phyloP scores from a whole-genome alignment of 2,797 vertebrate genomes.

The Carcharodon carcharias region DNA sequence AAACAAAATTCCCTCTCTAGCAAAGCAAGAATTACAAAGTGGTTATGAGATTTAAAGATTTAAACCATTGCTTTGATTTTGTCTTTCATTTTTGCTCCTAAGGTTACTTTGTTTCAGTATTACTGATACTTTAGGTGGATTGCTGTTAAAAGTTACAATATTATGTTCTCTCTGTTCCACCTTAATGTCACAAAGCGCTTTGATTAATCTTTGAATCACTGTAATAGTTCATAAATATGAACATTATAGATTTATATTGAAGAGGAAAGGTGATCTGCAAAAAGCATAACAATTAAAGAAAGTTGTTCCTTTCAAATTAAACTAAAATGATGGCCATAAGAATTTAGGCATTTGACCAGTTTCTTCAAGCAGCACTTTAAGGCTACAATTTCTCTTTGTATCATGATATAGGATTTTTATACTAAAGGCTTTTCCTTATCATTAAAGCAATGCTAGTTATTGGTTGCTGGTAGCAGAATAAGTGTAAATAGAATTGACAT shows the following conservation, averaged over 20 bases:
- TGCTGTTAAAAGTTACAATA: not conserved
- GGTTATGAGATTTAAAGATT: not conserved
- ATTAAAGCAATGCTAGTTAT: constrained; percentile 65
- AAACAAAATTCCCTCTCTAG: not conserved
- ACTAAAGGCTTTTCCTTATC: constrained; percentile 68
- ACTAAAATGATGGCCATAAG: not conserved
- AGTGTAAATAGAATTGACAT: constrained; percentile 73
- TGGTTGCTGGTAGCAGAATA: constrained; percentile 63
- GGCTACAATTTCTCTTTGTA: not conserved
- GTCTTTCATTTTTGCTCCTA: not conserved
- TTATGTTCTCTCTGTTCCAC: not conserved
- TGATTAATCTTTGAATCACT: not conserved
- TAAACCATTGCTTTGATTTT: not conserved
- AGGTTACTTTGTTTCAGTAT: not conserved
- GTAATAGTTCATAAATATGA: not conserved
- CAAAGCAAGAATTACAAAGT: not conserved
- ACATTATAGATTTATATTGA: not conserved
- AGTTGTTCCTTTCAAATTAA: not conserved
- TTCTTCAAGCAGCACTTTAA: not conserved
- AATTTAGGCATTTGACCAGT: not conserved
- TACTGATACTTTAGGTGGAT: not conserved
- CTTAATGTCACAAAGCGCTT: not conserved
- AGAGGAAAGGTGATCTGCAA: not conserved
- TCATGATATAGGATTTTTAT: constrained; percentile 70
- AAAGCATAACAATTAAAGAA: not conserved